Conservation (phyloP, 2,797 vertebrate genomes). For the Melanotaenia trifasciata region DNA sequence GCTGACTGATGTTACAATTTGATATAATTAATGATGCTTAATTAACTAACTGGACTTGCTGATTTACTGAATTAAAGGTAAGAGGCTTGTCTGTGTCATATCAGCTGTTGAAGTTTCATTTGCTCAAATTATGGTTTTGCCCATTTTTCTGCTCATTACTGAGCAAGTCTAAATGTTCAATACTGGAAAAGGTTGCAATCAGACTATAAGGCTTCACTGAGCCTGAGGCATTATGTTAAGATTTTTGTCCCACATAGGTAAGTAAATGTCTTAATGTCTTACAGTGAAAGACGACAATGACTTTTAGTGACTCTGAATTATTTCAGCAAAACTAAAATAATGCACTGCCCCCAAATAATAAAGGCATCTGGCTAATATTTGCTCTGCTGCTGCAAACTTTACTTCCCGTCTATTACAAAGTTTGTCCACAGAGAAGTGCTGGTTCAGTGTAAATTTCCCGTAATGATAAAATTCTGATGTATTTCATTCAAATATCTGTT, state of each 20-base stretch:
- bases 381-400: not conserved
- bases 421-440: not conserved
- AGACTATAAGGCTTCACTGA: not conserved
- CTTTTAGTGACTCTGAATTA: not conserved
- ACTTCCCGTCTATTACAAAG: not conserved
- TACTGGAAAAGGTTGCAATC: not conserved
- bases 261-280: not conserved
- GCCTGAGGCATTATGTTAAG: not conserved
- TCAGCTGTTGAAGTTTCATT: no score
- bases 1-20: not conserved
- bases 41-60: not conserved
- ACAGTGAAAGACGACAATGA: not conserved
- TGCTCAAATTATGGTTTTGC: no score
- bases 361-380: not conserved
- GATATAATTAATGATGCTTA: not conserved
- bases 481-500: not conserved
- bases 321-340: not conserved
- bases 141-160: not conserved
- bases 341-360: not conserved
- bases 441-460: no score
- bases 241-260: not conserved
- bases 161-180: not conserved
- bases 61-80: constrained; percentile 3
- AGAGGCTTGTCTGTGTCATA: not conserved
- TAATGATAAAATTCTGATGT: not conserved